Evolutionary conservation across 2,113 vertebrate species (phyloP).

Genomic region (Lepus europaeus): DNA sequence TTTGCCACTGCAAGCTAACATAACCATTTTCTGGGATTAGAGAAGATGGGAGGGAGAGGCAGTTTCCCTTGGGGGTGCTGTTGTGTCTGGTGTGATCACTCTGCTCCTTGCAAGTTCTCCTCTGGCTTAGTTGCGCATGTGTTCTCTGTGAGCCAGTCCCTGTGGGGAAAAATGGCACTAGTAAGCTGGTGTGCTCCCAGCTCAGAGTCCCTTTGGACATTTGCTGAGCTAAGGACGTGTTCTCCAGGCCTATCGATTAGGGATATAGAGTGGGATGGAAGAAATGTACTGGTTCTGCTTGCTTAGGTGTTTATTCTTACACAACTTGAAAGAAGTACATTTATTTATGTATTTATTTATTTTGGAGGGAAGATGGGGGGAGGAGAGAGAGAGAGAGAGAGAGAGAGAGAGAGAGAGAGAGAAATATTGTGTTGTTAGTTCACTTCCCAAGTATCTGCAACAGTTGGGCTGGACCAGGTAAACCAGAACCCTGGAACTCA

Average conservation of each 20-base stretch:
- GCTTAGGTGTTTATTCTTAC: background rate
- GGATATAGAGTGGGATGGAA: background rate
- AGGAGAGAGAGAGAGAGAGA: too few species aligned
- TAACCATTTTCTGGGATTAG: slow-evolving; percentile 60
- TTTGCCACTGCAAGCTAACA: slow-evolving; percentile 52
- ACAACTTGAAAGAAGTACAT: slow-evolving; percentile 4
- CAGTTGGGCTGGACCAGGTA: too few species aligned
- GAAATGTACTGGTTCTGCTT: background rate
- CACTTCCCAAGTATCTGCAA: too few species aligned
- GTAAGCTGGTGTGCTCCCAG: background rate
- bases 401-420: too few species aligned
- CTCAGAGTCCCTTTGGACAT: background rate
- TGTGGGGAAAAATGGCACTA: background rate
- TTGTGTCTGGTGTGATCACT: background rate
- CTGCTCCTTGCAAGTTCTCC: background rate
- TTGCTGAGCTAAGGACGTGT: background rate
- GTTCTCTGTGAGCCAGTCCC: background rate
- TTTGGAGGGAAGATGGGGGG: too few species aligned
- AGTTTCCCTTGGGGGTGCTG: background rate
- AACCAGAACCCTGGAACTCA: too few species aligned
- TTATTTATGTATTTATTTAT: too few species aligned
- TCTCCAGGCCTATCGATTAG: background rate
- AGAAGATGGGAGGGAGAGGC: background rate
- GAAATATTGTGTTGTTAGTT: too few species aligned
- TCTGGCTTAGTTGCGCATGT: background rate